Base-by-base conservation (phyloP, 2,797 vertebrate species). In the Semotilus atromaculatus region DNA sequence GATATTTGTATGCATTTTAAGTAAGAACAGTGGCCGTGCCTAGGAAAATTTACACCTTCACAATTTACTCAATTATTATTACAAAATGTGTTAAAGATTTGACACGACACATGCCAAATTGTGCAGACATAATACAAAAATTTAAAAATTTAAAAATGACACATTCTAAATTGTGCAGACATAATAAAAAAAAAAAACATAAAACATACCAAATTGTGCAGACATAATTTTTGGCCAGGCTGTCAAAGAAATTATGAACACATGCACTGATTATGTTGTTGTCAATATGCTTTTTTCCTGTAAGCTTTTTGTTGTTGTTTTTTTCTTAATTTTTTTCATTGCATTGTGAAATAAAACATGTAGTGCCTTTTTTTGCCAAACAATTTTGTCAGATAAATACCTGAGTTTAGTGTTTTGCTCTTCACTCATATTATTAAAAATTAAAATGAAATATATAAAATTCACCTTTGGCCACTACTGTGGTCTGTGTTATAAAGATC, bases 61-160 rank as follows among this genome's bases (percentile, higher is more conserved):
- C 21, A 21, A n/a, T 60, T 60, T 62, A 62, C 5, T 29, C n/a
- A 14, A 3, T 55, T 53, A 8, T 55, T 55, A 53, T 16, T 4
- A 1, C 1, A 14, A 4, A 14, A 13, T 4, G 31, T 45, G 4
- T 45, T 45, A 45, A 45, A 45, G 4, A 45, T 14, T 14, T 45
- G 43, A 14, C 43, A 45, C 14, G 11, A 45, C 43, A 13, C 43
- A 13, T 60, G n/a, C 11, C 11, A 60, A 60, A 26, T 60, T 60
- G 5, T 60, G n/a, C 5, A 0, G 23, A n/a, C 55, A 58, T 58
- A 4, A 58, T 36, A 40, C 2, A 9, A 9, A 9, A 9, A 2
- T 0, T 0, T 9, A 40, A 2, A 0, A 38, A 38, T 1, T 7
- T 1, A 7, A 38, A 38, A 34, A 34, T 0, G 5, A 36, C 36